Percentiles rank a stretch among this genome's conserved stretches.
Evolutionary conservation across 1,140 invertebrate genomes (phyloP).

Genomic region (Temnothorax curvispinosus): DNA sequence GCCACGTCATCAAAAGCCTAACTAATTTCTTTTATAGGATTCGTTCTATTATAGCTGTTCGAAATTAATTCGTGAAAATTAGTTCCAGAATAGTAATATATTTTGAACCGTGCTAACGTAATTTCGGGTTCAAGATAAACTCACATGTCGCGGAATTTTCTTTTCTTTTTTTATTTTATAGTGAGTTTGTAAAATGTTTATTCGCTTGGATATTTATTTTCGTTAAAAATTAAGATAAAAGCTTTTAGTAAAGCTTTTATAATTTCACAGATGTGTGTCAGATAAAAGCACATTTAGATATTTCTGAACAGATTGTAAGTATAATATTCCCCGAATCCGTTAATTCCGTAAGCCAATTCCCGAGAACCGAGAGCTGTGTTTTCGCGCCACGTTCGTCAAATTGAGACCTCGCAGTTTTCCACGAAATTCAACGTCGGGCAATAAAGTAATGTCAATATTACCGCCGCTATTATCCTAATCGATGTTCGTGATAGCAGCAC

Average conservation of each 20-base stretch:
- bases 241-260: neutral
- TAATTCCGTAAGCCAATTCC: conserved; percentile 28
- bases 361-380: conserved; percentile 12
- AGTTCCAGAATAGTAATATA: neutral
- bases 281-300: conserved; percentile 14
- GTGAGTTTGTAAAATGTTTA: neutral
- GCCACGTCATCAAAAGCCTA: neutral
- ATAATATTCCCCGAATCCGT: conserved; percentile 52
- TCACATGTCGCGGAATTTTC: neutral
- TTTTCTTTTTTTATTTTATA: neutral
- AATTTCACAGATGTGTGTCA: neutral
- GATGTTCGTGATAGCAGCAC: conserved; percentile 62
- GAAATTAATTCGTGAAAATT: neutral
- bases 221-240: conserved; percentile 12
- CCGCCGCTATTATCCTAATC: conserved; percentile 72
- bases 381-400: conserved; percentile 21
- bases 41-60: neutral
- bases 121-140: neutral
- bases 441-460: conserved; percentile 71
- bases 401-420: conserved; percentile 17
- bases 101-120: neutral
- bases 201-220: neutral
- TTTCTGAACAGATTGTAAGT: conserved; percentile 18
- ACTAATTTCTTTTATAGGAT: neutral
- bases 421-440: conserved; percentile 14